Conservation (phyloP, 2,797 vertebrate species). For the Crotalus adamanteus region DNA sequence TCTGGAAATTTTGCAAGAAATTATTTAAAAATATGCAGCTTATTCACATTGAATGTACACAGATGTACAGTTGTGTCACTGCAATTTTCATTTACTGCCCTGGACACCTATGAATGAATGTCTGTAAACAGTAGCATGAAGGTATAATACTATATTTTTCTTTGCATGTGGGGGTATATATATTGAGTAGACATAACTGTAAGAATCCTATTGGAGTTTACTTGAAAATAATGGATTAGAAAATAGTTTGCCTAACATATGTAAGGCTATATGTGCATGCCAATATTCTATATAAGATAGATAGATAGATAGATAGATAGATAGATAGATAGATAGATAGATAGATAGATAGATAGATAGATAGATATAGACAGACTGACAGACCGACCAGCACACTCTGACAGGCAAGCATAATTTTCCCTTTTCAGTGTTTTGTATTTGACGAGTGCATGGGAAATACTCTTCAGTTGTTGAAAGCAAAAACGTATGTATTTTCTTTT, state of each 20-base stretch:
- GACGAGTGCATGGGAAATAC: background rate
- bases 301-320: background rate
- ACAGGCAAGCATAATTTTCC: background rate
- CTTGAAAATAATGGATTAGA: background rate
- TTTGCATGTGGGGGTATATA: constrained; percentile 19
- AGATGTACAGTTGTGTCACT: constrained; percentile 12
- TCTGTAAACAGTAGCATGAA: constrained; percentile 10
- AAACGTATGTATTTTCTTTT: background rate
- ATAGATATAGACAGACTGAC: background rate
- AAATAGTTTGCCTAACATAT: background rate
- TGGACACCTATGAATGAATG: background rate
- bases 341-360: background rate
- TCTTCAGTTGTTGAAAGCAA: background rate
- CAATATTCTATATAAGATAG: background rate
- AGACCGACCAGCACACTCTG: background rate
- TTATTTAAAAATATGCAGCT: background rate
- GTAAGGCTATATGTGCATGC: constrained; percentile 14
- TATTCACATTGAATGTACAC: background rate
- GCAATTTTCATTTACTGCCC: background rate
- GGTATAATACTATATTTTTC: constrained; percentile 12
- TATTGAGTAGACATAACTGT: background rate
- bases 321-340: background rate
- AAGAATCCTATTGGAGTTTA: background rate
- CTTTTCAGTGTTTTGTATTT: background rate
- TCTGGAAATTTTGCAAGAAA: background rate